Evolutionary conservation across 53 echinoderm and acorn worm species (phyloP).

Genomic region (Crossaster papposus): DNA sequence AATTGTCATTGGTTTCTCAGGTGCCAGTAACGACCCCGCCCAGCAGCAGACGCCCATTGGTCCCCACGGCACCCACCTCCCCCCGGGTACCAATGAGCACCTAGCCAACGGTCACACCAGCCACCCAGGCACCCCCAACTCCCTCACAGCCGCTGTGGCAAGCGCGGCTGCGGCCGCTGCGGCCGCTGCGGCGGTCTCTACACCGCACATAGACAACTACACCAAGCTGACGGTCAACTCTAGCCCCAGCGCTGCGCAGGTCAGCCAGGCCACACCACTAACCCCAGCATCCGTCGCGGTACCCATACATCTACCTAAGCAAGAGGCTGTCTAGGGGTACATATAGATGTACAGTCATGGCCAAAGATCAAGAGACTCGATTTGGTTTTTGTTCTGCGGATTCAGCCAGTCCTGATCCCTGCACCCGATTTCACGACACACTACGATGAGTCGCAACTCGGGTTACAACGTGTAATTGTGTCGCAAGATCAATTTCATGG

Average conservation of each 20-base stretch:
- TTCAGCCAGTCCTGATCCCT: too few relatives aligned
- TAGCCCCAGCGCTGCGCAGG: conserved; percentile 13
- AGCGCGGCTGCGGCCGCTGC: conserved; percentile 36
- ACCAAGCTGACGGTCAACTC: conserved; percentile 20
- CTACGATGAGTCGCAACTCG: too few relatives aligned
- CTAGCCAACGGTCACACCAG: conserved; percentile 70
- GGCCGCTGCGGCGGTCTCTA: neutral
- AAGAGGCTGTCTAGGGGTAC: conserved; percentile 50
- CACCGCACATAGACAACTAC: conserved; percentile 32
- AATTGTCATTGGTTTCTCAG: conserved; percentile 35
- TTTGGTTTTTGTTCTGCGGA: too few relatives aligned
- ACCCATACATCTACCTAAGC: conserved; percentile 90
- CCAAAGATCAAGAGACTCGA: neutral
- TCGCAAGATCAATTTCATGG: too few relatives aligned
- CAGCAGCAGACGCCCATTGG: conserved; percentile 69
- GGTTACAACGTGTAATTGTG: too few relatives aligned
- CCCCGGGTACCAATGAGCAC: conserved; percentile 70
- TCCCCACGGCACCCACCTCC: conserved; percentile 67
- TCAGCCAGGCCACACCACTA: conserved; percentile 36
- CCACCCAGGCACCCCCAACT: conserved; percentile 65
- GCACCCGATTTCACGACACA: too few relatives aligned
- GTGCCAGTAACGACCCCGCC: conserved; percentile 71
- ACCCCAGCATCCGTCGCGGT: conserved; percentile 66
- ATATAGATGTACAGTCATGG: neutral
- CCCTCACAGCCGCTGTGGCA: conserved; percentile 35